phyloP scores from a whole-genome alignment of 2,888 invertebrate species.

The Chrysotoxum bicinctum region DNA sequence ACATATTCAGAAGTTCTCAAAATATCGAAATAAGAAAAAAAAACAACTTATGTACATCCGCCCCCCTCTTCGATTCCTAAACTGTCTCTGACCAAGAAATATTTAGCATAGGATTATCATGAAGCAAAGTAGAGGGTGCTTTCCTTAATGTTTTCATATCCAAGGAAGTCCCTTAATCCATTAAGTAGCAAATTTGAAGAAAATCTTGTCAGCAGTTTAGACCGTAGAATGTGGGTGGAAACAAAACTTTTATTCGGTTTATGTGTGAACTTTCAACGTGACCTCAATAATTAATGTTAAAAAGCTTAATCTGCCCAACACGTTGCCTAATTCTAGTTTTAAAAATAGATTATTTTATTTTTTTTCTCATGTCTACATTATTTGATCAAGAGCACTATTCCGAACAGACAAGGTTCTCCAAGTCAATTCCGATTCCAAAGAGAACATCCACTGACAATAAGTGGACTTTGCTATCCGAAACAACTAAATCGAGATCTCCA shows the following conservation, averaged over 20 bases:
- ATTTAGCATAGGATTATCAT: too few relatives aligned
- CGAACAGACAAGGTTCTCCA: slow-evolving; percentile 37
- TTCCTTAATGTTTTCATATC: too few relatives aligned
- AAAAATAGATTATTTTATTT: slow-evolving; percentile 34
- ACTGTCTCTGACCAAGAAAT: too few relatives aligned
- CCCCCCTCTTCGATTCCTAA: too few relatives aligned
- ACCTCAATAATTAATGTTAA: background rate
- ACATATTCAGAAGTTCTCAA: too few relatives aligned
- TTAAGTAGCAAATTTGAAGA: too few relatives aligned
- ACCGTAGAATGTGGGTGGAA: too few relatives aligned
- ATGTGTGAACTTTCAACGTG: background rate
- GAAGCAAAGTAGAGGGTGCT: too few relatives aligned
- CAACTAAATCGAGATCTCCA: slow-evolving; percentile 33
- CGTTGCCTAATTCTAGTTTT: background rate
- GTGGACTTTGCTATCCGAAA: slow-evolving; percentile 50
- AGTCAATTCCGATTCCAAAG: slow-evolving; percentile 61
- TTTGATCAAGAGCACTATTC: slow-evolving; percentile 39
- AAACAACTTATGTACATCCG: too few relatives aligned
- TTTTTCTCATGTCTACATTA: slow-evolving; percentile 46
- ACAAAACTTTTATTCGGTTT: background rate
- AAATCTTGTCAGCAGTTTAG: too few relatives aligned
- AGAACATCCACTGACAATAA: slow-evolving; percentile 62
- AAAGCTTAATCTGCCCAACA: slow-evolving; percentile 4
- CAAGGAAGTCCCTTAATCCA: too few relatives aligned
- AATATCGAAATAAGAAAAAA: too few relatives aligned